A percentile compares a stretch with the other conserved stretches of the same genome.
Evolutionary conservation across 1,140 invertebrate species (phyloP).

Genomic region (Cyclina sinensis): DNA sequence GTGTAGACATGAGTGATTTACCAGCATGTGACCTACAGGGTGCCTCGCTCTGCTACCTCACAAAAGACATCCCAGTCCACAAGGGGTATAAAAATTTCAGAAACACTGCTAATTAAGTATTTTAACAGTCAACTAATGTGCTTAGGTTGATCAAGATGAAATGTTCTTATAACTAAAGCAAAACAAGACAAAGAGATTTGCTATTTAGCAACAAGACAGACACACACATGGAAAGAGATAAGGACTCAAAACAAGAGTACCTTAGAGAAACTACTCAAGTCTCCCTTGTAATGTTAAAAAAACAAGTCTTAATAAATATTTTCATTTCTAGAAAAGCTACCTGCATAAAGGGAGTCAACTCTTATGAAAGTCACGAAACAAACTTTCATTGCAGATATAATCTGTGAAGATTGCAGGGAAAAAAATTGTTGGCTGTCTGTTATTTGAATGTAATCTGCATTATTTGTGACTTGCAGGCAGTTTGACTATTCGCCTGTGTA

Average conservation of each 20-base stretch:
- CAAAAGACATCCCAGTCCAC: not conserved
- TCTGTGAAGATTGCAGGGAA: no score
- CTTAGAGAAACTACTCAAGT: not conserved
- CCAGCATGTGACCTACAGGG: slow-evolving; percentile 1
- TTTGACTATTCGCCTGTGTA: not conserved
- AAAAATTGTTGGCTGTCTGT: not conserved
- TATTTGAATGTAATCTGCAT: not conserved
- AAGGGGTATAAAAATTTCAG: not conserved
- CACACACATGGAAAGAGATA: not conserved
- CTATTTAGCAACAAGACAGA: not conserved
- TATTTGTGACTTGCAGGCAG: slow-evolving; percentile 4
- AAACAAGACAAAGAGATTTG: not conserved
- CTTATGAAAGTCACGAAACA: no score
- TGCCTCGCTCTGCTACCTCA: not conserved
- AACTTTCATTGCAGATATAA: no score
- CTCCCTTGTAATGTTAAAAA: not conserved
- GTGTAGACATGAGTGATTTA: slow-evolving; percentile 27
- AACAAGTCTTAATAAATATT: not conserved
- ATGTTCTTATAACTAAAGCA: slow-evolving; percentile 18
- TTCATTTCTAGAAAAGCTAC: no score
- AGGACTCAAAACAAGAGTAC: not conserved
- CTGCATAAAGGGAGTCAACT: no score
- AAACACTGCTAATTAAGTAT: not conserved
- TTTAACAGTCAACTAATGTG: slow-evolving; percentile 14
- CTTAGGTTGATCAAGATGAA: not conserved